These are phyloP conservation scores for Dermochelys coriacea DNA, from an alignment of 2,797 vertebrate genomes.

Conservation along the genomic window DNA sequence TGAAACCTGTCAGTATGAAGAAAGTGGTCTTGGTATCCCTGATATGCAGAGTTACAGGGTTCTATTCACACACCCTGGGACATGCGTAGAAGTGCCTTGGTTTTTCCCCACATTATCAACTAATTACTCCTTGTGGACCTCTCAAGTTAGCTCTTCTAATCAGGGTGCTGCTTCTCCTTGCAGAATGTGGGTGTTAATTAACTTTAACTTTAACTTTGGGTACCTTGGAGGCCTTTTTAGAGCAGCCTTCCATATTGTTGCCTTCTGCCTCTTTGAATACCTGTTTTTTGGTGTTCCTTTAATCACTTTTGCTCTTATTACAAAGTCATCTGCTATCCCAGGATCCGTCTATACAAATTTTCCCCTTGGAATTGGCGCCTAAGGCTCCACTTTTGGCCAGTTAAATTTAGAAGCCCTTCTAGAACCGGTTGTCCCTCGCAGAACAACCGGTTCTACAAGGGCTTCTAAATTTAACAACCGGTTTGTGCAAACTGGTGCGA, in stretches of 20 bases:
- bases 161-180: constrained; percentile 41
- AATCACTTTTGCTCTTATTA: not conserved
- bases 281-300: not conserved
- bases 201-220: constrained; percentile 59
- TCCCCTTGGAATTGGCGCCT: too few species aligned
- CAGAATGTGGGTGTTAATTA: constrained; percentile 58
- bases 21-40: not conserved
- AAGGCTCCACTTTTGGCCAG: too few species aligned
- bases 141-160: constrained; percentile 35
- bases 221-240: constrained; percentile 58
- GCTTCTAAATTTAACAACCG: too few species aligned
- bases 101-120: not conserved
- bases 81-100: not conserved
- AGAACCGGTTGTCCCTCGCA: too few species aligned
- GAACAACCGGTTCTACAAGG: too few species aligned
- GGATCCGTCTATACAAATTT: not conserved
- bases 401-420: too few species aligned
- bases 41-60: not conserved
- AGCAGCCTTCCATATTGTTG: not conserved
- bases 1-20: fast-evolving
- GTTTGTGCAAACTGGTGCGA: too few species aligned
- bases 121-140: constrained; percentile 64
- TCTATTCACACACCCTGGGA: not conserved
- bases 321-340: not conserved
- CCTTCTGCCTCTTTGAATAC: constrained; percentile 37